These are phyloP conservation scores for Coregonus suidteri DNA, from an alignment of 2,797 vertebrate species.

Conservation along the genomic window DNA sequence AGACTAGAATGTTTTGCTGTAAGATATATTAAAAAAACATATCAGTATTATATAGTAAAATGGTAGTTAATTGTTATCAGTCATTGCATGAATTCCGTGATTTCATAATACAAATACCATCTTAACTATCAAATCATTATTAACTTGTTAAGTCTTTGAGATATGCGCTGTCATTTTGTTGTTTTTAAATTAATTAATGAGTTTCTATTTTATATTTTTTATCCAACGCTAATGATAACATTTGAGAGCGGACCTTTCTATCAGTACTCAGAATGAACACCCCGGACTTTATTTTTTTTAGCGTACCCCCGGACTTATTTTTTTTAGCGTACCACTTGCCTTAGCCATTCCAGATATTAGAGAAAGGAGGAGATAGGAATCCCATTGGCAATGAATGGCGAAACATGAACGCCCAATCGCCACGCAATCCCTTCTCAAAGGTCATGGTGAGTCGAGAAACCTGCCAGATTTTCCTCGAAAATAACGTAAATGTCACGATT, in stretches of 20 bases:
- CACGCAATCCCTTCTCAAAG: too few relatives aligned
- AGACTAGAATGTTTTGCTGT: slow-evolving; percentile 17
- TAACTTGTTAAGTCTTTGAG: neutral
- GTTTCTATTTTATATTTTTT: neutral
- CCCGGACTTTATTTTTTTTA: slow-evolving; percentile 41
- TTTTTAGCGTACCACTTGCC: slow-evolving; percentile 22
- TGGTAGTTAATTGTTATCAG: neutral
- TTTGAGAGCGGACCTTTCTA: neutral
- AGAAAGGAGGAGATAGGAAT: too few relatives aligned
- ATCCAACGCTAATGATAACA: neutral
- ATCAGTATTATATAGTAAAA: neutral
- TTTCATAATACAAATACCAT: neutral
- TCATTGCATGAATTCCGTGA: neutral
- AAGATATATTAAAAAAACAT: neutral
- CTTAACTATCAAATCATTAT: too few relatives aligned
- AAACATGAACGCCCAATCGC: too few relatives aligned
- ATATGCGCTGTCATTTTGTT: neutral
- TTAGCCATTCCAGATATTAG: neutral
- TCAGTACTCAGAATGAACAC: neutral
- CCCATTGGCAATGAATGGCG: too few relatives aligned
- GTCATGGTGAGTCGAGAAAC: too few relatives aligned
- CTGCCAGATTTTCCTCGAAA: too few relatives aligned
- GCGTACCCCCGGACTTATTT: slow-evolving; percentile 41
- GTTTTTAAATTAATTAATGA: neutral
- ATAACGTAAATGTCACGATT: too few relatives aligned